A percentile compares a stretch with the other conserved stretches of the same genome.
phyloP scores from a whole-genome alignment of 2,797 vertebrate genomes.

The Paguma larvata region DNA sequence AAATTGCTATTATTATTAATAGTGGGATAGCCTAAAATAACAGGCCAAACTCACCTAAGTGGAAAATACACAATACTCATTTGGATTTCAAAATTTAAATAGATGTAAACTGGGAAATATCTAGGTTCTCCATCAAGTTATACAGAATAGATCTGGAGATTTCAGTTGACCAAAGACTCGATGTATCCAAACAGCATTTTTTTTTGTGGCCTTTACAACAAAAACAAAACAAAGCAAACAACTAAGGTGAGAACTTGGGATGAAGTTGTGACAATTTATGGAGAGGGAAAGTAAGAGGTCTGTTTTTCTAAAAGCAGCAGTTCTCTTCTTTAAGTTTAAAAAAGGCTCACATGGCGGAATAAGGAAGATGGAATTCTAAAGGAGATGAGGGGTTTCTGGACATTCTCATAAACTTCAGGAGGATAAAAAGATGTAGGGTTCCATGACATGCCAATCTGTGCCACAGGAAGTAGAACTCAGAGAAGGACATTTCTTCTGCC shows the following conservation, averaged over 20 bases:
- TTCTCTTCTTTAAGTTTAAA: neutral
- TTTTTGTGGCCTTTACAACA: neutral
- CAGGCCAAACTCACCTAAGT: neutral
- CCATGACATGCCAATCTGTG: neutral
- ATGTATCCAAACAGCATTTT: neutral
- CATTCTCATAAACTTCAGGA: neutral
- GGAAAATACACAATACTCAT: conserved; percentile 20
- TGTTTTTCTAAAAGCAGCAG: neutral
- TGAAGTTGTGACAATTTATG: conserved; percentile 8
- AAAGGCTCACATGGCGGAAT: neutral
- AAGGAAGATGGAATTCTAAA: neutral
- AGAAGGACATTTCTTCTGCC: neutral
- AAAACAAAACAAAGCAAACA: conserved; percentile 36
- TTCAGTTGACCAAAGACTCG: neutral
- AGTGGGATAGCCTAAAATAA: neutral
- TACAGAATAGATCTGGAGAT: neutral
- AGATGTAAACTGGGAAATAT: neutral
- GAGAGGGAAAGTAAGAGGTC: neutral
- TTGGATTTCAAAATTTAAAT: conserved; percentile 47
- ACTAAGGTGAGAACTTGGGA: neutral
- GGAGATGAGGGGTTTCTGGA: neutral
- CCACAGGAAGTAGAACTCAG: neutral
- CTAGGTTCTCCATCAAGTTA: neutral
- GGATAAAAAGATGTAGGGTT: neutral
- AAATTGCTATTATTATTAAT: neutral